Base-by-base conservation (phyloP, 1,140 invertebrate species). In the Oedothorax gibbosus region DNA sequence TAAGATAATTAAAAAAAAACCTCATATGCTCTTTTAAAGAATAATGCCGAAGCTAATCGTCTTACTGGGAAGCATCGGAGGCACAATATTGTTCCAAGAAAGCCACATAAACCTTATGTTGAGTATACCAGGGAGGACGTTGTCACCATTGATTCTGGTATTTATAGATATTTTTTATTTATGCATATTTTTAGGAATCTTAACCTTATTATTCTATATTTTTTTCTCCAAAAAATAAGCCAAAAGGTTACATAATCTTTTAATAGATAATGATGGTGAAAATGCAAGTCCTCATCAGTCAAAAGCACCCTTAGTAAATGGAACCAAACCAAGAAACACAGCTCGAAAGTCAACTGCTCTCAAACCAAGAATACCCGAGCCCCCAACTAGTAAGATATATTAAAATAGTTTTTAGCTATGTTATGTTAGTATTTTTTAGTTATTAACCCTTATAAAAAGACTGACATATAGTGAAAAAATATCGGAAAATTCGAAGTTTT, bases 111-210 rank as follows among this genome's bases (percentile, higher is more conserved):
- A 87, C 94, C 94, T 0, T 94, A 94, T 76, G 94, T 96, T 0
- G 94, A 95, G 88, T 95, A 95, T 88, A 95, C 94, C 2, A 87
- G 92, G 10, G 90, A 90, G 53, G 91, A 92, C 60, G 90, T 91
- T 75, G 85, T 81, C 18, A 79, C 65, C n/a, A 54, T 72, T 57
- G 71, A 65, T 53, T 75, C 84, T 10, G 75, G 71, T 85, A 60
- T 35, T 20, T 51, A 65, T 50, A 7, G 10, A 35, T 35, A 15
- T 62, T 78, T 78, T 18, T 68, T 15, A 14, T 53, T 53, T 68
- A 15, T 62, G 7, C 21, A 6, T 14, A 7, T 50, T 77, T 62
- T 0, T 9, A 12, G 35, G 7, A 14, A 12, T n/a, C 21, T 49
- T 35, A 15, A 62, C 60, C 14, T 64, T 65, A 11, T 14, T 65